These are phyloP conservation scores for Orientallactaga sibirica DNA, from an alignment of 2,797 vertebrate genomes.

Conservation along the genomic window DNA sequence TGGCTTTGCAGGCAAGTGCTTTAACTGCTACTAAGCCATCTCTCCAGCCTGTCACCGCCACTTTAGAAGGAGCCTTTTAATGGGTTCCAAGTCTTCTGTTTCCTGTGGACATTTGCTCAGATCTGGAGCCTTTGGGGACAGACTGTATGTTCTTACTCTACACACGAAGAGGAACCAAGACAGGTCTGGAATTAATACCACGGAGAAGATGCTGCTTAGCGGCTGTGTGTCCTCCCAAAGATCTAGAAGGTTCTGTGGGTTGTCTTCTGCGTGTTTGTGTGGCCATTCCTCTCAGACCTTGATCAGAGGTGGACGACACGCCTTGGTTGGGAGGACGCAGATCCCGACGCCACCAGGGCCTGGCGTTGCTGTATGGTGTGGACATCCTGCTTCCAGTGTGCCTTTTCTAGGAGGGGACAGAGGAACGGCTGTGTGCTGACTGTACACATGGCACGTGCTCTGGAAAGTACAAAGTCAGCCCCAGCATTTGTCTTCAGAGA, in stretches of 20 bases:
- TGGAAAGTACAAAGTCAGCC: background rate
- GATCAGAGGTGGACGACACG: background rate
- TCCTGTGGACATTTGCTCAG: background rate
- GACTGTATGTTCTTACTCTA: background rate
- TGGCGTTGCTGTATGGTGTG: background rate
- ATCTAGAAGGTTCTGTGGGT: background rate
- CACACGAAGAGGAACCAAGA: fast-evolving
- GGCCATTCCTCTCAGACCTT: background rate
- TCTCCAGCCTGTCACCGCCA: background rate
- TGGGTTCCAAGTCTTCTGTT: background rate
- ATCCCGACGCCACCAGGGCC: background rate
- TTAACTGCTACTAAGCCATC: too few species aligned
- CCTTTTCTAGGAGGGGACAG: background rate
- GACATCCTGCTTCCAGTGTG: background rate
- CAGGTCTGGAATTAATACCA: background rate
- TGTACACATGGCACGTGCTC: background rate
- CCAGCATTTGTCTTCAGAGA: background rate
- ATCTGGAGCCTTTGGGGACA: background rate
- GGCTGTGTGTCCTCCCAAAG: background rate
- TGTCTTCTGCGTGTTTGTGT: background rate
- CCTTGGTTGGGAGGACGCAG: background rate
- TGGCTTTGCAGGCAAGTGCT: too few species aligned
- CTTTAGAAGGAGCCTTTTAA: background rate
- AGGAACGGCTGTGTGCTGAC: background rate
- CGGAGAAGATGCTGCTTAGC: background rate